These are phyloP conservation scores for Herpetotheres cachinnans DNA, from an alignment of 2,113 vertebrate genomes.

Conservation along the genomic window DNA sequence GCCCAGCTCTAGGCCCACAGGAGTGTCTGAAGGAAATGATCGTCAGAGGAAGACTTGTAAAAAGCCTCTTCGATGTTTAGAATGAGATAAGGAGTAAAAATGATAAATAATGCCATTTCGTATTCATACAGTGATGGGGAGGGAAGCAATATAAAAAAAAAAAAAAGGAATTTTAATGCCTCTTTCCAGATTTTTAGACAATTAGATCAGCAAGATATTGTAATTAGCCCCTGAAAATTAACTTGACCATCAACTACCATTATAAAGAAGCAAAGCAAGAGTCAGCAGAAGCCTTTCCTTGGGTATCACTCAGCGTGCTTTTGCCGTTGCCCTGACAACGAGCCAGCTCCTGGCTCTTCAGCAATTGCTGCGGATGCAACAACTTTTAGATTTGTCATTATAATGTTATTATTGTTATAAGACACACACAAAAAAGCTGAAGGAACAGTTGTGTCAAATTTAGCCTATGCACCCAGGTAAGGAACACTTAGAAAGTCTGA, in stretches of 20 bases:
- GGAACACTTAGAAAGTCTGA: not conserved
- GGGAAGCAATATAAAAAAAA: not conserved
- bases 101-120: not conserved
- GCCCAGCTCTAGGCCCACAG: not conserved
- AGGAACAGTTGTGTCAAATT: not conserved
- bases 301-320: not conserved
- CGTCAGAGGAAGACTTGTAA: not conserved
- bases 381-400: constrained; percentile 35
- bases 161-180: not conserved
- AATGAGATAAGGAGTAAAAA: not conserved
- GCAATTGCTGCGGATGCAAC: not conserved
- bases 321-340: constrained; percentile 70
- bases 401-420: constrained; percentile 24
- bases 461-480: not conserved
- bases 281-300: constrained; percentile 22
- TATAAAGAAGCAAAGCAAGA: not conserved
- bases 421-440: not conserved
- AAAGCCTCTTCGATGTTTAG: not conserved
- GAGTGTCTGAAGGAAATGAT: not conserved
- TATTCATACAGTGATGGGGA: not conserved
- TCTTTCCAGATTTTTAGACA: not conserved
- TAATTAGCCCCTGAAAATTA: constrained; percentile 38
- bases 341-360: constrained; percentile 4
- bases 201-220: not conserved
- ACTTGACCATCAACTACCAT: not conserved